Percentiles rank a stretch among this genome's conserved stretches.
Evolutionary conservation across 1,140 invertebrate genomes (phyloP).

Genomic region (Drosophila dunni): DNA sequence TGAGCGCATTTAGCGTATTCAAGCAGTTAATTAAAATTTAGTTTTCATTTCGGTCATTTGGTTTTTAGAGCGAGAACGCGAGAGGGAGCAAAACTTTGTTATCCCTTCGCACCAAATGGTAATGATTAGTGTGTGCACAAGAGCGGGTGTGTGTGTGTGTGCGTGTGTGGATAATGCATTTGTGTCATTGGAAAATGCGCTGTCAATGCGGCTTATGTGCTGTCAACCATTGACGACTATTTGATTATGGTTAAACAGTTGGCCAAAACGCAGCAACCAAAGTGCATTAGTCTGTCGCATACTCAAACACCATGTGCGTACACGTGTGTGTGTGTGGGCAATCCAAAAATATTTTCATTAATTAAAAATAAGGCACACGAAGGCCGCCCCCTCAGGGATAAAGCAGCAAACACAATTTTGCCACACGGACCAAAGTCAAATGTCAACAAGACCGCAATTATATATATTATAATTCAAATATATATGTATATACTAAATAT

Average conservation of each 20-base stretch:
- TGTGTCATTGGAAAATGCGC: background rate
- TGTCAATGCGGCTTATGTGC: constrained; percentile 53
- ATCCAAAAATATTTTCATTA: constrained; percentile 68
- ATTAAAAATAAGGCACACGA: constrained; percentile 62
- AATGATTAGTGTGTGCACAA: constrained; percentile 16
- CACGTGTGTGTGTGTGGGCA: constrained; percentile 1
- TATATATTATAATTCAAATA: constrained; percentile 48
- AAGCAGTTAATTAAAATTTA: constrained; percentile 76
- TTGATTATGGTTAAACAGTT: constrained; percentile 73
- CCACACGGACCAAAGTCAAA: constrained; percentile 70
- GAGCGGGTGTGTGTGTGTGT: constrained; percentile 2
- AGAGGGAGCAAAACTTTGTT: constrained; percentile 24
- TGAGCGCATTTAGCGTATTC: constrained; percentile 13
- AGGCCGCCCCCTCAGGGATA: constrained; percentile 6
- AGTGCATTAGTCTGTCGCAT: constrained; percentile 22
- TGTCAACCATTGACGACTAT: constrained; percentile 62
- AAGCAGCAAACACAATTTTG: constrained; percentile 20
- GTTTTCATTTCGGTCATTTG: constrained; percentile 64
- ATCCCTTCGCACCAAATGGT: background rate
- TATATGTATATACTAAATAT: constrained; percentile 30
- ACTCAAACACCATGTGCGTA: background rate
- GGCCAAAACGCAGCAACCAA: constrained; percentile 54
- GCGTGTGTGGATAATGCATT: constrained; percentile 4
- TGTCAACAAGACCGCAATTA: constrained; percentile 74
- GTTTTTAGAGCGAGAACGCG: constrained; percentile 11